Evolutionary conservation across 2,888 invertebrate genomes (phyloP).

Genomic region (Leptopilina drosophilae): DNA sequence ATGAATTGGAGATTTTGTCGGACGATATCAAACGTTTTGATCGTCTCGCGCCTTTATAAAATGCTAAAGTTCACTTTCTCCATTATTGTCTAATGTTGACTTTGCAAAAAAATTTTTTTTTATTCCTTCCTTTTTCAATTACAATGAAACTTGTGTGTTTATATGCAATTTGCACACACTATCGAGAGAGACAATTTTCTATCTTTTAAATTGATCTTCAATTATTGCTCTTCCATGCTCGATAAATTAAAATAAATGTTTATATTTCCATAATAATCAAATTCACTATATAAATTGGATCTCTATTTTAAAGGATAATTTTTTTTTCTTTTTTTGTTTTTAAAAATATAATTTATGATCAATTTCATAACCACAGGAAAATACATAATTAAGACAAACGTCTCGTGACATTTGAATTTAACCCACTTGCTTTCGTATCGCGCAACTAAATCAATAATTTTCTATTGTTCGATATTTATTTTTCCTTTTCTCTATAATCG

Average conservation of each 20-base stretch:
- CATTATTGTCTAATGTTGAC: conserved; percentile 29
- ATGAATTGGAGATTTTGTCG: background rate
- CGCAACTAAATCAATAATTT: background rate
- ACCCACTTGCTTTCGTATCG: background rate
- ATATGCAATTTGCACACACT: too few relatives aligned
- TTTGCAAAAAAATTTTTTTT: background rate
- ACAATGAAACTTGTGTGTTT: too few relatives aligned
- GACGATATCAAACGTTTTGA: conserved; percentile 32
- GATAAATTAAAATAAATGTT: too few relatives aligned
- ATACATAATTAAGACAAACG: background rate
- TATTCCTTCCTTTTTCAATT: too few relatives aligned
- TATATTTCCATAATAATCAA: conserved; percentile 4
- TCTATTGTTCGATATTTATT: background rate
- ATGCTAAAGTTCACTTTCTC: conserved; percentile 32
- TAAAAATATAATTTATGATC: background rate
- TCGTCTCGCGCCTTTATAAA: conserved; percentile 1
- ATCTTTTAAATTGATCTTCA: too few relatives aligned
- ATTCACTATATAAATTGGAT: background rate
- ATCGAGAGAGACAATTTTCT: too few relatives aligned
- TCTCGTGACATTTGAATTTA: conserved; percentile 22
- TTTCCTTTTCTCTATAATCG: background rate
- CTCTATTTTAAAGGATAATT: background rate
- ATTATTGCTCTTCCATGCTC: too few relatives aligned
- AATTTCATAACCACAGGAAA: background rate
- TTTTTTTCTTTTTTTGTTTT: background rate